phyloP scores from a whole-genome alignment of 2,888 invertebrate genomes.

The Cheilosia impressa region DNA sequence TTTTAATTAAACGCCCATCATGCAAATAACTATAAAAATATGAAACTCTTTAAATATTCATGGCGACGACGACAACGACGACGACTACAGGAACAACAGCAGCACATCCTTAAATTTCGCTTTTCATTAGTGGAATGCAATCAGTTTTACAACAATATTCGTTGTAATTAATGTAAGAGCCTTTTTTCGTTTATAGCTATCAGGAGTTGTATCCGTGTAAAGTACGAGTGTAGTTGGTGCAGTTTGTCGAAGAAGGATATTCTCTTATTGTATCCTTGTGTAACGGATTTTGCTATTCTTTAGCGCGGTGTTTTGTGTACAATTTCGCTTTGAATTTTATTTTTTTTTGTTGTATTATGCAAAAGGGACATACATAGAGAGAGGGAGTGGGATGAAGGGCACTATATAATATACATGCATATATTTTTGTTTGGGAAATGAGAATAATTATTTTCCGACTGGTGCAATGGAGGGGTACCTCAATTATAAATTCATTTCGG shows the following conservation, averaged over 20 bases:
- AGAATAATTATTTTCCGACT: constrained; percentile 14
- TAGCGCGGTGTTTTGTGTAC: constrained; percentile 12
- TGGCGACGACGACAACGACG: not conserved
- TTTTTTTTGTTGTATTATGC: not conserved
- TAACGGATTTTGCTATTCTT: constrained; percentile 22
- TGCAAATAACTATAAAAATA: not conserved
- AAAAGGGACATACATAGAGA: not conserved
- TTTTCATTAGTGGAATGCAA: constrained; percentile 70
- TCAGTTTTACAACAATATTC: constrained; percentile 63
- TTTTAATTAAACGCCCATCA: constrained; percentile 52
- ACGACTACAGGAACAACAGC: not conserved
- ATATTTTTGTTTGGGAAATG: constrained; percentile 5
- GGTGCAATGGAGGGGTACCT: not conserved
- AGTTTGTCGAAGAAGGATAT: constrained; percentile 22
- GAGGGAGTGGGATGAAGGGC: not conserved
- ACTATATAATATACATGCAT: too few species aligned
- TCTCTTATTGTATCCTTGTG: constrained; percentile 11
- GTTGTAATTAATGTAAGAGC: constrained; percentile 72
- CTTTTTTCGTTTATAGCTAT: constrained; percentile 45
- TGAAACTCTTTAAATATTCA: not conserved
- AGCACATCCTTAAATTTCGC: constrained; percentile 46
- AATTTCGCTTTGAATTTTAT: constrained; percentile 17
- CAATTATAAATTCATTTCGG: constrained; percentile 42
- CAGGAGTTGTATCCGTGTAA: not conserved
- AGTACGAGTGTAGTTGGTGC: not conserved